phyloP scores from a whole-genome alignment of 1,140 invertebrate species.

The Zelostemma sp. region DNA sequence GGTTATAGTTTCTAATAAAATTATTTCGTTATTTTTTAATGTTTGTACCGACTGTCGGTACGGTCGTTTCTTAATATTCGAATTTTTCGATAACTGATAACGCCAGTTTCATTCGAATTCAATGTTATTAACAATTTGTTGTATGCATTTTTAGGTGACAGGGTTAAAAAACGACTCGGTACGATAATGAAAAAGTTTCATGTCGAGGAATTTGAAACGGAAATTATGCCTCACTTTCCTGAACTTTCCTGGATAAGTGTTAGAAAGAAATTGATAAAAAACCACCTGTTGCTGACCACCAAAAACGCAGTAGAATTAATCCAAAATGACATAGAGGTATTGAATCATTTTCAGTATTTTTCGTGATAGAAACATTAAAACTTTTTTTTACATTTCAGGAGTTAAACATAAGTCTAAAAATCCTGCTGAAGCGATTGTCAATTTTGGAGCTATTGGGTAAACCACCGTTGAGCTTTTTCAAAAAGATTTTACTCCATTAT shows the following conservation, averaged over 20 bases:
- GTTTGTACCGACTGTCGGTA: no score
- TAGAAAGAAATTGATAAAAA: slow-evolving; percentile 43
- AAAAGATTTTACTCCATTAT: no score
- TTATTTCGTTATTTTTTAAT: no score
- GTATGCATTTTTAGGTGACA: background rate
- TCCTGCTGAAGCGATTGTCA: slow-evolving; percentile 39
- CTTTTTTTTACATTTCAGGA: slow-evolving; percentile 27
- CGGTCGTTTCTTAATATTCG: no score
- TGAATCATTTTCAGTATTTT: no score
- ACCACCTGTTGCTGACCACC: slow-evolving; percentile 49
- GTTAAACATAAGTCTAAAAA: slow-evolving; percentile 20
- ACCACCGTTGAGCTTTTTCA: background rate
- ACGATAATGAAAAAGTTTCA: slow-evolving; percentile 54
- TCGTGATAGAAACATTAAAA: no score
- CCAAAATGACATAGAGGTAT: no score
- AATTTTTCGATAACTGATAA: no score
- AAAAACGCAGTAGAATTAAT: slow-evolving; percentile 12
- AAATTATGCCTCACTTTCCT: slow-evolving; percentile 54
- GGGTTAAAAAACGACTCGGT: background rate
- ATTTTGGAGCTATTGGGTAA: slow-evolving; percentile 54
- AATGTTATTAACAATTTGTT: no score
- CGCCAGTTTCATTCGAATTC: no score
- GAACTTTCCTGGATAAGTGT: slow-evolving; percentile 53
- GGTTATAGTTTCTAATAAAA: no score
- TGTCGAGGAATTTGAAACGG: slow-evolving; percentile 56